Percentiles rank a stretch among this genome's conserved stretches.
Evolutionary conservation across 2,113 vertebrate genomes (phyloP).

Genomic region (Saccopteryx bilineata): DNA sequence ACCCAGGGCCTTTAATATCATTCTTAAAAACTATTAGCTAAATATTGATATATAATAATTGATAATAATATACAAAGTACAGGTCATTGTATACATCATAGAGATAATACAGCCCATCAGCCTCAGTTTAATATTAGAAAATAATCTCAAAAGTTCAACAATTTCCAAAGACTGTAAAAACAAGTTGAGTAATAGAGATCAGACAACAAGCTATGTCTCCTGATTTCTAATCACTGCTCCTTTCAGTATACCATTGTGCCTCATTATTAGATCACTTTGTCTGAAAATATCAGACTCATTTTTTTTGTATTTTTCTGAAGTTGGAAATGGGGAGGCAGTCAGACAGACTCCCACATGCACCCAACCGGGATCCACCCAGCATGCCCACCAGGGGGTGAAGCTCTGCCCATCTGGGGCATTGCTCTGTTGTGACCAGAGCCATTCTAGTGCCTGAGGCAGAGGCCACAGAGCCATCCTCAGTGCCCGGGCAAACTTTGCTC

Average conservation of each 20-base stretch:
- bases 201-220: not conserved
- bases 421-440: no score
- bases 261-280: not conserved
- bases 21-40: not conserved
- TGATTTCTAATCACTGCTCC: not conserved
- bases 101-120: not conserved
- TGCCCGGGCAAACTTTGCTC: no score
- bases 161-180: not conserved
- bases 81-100: not conserved
- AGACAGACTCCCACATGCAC: no score
- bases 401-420: no score
- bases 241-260: not conserved
- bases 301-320: no score
- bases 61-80: not conserved
- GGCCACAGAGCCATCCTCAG: no score
- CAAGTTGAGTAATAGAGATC: not conserved
- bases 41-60: not conserved
- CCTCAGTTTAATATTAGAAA: constrained; percentile 29
- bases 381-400: no score
- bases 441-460: no score
- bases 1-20: no score
- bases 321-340: no score
- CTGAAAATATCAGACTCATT: not conserved
- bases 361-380: no score
- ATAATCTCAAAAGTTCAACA: not conserved